These are phyloP conservation scores for Brachionus rotundiformis DNA, from an alignment of 1,140 invertebrate genomes.

Conservation along the genomic window DNA sequence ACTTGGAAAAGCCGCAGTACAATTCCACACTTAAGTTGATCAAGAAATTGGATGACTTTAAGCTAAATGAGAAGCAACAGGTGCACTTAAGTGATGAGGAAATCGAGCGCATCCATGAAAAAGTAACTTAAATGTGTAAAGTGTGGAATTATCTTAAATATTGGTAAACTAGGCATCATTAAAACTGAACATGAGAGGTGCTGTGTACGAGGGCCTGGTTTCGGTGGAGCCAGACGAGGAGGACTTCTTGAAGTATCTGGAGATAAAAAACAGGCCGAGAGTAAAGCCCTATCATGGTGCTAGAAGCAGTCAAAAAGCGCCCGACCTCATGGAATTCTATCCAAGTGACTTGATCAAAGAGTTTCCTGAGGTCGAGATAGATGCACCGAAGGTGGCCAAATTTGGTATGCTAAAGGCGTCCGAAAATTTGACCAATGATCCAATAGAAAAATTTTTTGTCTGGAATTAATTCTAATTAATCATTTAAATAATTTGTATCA, in stretches of 20 bases:
- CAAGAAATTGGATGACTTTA: slow-evolving; percentile 41
- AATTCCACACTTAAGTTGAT: slow-evolving; percentile 40
- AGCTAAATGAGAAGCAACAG: not conserved
- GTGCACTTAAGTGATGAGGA: slow-evolving; percentile 26
- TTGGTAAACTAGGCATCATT: not conserved
- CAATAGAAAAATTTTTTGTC: slow-evolving; percentile 21
- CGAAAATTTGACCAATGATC: slow-evolving; percentile 1
- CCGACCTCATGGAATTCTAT: slow-evolving; percentile 49
- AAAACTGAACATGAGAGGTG: slow-evolving; percentile 27
- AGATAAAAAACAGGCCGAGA: slow-evolving; percentile 43
- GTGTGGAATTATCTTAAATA: slow-evolving; percentile 10
- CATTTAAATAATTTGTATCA: too few species aligned
- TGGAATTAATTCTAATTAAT: slow-evolving; percentile 6
- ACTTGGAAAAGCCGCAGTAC: slow-evolving; percentile 33
- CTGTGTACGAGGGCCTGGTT: slow-evolving; percentile 27
- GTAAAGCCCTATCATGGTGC: not conserved
- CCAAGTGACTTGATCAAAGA: slow-evolving; percentile 44
- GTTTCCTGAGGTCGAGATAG: slow-evolving; percentile 35
- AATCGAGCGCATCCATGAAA: slow-evolving; percentile 49
- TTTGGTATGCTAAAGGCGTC: not conserved
- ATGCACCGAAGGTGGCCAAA: not conserved
- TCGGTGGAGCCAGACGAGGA: slow-evolving; percentile 38
- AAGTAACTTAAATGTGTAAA: too few species aligned
- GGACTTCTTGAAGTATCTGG: slow-evolving; percentile 35
- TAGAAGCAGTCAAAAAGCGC: slow-evolving; percentile 18